These are phyloP conservation scores for Stegophylla sp. DNA, from an alignment of 2,888 invertebrate species.

Conservation along the genomic window DNA sequence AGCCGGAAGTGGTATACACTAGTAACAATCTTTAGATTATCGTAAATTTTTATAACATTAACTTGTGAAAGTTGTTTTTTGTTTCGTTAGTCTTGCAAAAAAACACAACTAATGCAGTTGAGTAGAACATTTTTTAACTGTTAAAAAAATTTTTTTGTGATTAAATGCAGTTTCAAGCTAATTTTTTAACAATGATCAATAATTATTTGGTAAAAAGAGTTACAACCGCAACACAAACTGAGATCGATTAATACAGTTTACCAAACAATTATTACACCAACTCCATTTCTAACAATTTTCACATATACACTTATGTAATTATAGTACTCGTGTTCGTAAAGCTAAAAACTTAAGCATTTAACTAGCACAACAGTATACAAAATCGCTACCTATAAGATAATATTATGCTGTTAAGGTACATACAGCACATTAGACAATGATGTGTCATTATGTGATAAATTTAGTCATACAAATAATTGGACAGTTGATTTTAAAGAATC, in stretches of 20 bases:
- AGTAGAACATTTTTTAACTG: too few species aligned
- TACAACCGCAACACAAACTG: background rate
- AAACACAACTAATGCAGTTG: too few species aligned
- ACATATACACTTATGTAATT: background rate
- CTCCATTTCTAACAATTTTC: too few species aligned
- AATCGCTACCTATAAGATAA: background rate
- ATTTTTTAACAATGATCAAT: too few species aligned
- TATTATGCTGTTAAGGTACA: background rate
- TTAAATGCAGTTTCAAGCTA: too few species aligned
- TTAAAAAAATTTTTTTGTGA: too few species aligned
- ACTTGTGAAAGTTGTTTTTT: background rate
- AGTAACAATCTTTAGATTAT: too few species aligned
- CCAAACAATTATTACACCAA: background rate
- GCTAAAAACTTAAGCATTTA: background rate
- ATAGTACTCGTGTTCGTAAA: background rate
- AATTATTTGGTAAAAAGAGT: too few species aligned
- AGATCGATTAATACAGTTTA: background rate
- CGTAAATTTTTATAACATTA: background rate
- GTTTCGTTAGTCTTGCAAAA: too few species aligned
- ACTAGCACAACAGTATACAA: background rate
- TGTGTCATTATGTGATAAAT: background rate
- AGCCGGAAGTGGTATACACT: too few species aligned
- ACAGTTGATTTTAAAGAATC: background rate
- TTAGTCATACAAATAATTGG: background rate
- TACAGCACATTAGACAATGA: background rate